Base-by-base conservation (phyloP, 2,113 vertebrate genomes). In the Blennius ocellaris region DNA sequence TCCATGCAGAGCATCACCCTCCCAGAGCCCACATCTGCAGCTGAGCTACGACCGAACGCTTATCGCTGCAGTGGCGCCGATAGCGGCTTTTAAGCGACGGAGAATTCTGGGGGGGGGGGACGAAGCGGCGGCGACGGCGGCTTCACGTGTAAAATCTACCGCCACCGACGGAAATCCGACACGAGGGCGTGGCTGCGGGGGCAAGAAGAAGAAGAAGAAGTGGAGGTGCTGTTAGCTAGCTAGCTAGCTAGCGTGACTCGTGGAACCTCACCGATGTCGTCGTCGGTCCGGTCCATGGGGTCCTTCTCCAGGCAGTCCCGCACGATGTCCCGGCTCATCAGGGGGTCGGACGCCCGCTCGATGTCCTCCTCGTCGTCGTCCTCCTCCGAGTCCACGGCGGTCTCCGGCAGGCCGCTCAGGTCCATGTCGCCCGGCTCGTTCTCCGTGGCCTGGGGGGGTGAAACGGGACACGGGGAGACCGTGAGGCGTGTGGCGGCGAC, bases 341-440 rank as follows among this genome's bases (percentile, higher is more conserved):
- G 95, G 58, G 98, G 97, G 80, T 99, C 98, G 0, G 97, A 97
- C 3, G 96, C 96, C 52, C 98, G 94, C 84, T 99, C 98, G 70
- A 99, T 99, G 78, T 99, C 97, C 92, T 99, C 98, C 83, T 99
- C 98, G 17, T 99, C 98, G 0, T 99, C 97, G 0, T 99, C 97
- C 53, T 99, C 98, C 81, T 99, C 98, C 0, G 97, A 99, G 93
- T 99, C 98, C 17, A 99, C 98, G 21, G 97, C 97, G n/a, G 97
- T 98, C 91, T 99, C 98, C 3, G 97, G 98, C 82, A 99, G 93
- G 74, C 97, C 98, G 82, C 97, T 98, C 79, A 99, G 94, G 94
- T 99, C 98, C 97, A 99, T 99, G 93, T 99, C 98, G 65, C 98
- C 96, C 47, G 96, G 94, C 87, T 99, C 98, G 90, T 96, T 97